phyloP scores from a whole-genome alignment of 2,113 vertebrate species.

The Cavia porcellus region DNA sequence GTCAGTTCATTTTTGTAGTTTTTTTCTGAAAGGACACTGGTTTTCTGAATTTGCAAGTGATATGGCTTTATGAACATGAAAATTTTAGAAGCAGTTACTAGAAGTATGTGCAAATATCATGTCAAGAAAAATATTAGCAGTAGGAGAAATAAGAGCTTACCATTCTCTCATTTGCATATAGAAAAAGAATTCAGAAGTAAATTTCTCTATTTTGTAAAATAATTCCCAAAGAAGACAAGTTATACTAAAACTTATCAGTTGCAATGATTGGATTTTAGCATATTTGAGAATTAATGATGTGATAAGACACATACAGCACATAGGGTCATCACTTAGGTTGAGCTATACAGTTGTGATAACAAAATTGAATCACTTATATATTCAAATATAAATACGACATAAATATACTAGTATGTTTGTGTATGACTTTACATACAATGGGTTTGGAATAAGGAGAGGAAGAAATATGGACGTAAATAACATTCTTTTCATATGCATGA shows the following conservation, averaged over 20 bases:
- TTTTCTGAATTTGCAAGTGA: slow-evolving; percentile 41
- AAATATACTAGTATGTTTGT: slow-evolving; percentile 12
- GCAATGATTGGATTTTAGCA: slow-evolving; percentile 70
- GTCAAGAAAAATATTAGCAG: slow-evolving; percentile 55
- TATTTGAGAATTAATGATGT: slow-evolving; percentile 74
- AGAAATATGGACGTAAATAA: slow-evolving; percentile 66
- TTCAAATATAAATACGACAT: slow-evolving; percentile 9
- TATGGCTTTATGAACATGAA: background rate
- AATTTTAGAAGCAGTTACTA: slow-evolving; percentile 19
- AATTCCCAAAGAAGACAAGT: slow-evolving; percentile 67
- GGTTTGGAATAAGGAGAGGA: slow-evolving; percentile 61
- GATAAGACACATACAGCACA: slow-evolving; percentile 62
- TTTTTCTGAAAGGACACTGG: slow-evolving; percentile 8
- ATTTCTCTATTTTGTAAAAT: slow-evolving; percentile 25
- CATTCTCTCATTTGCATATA: background rate
- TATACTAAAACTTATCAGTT: slow-evolving; percentile 69
- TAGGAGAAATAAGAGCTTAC: slow-evolving; percentile 10
- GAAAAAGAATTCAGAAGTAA: slow-evolving; percentile 16
- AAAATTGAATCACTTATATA: slow-evolving; percentile 57
- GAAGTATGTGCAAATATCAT: slow-evolving; percentile 6
- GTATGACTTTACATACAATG: slow-evolving; percentile 53
- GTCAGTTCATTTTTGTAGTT: slow-evolving; percentile 27
- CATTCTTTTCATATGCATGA: slow-evolving; percentile 69
- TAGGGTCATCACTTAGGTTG: slow-evolving; percentile 59
- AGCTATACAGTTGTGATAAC: slow-evolving; percentile 25